phyloP scores from a whole-genome alignment of 2,888 invertebrate genomes.

The Leptopilina syphax region DNA sequence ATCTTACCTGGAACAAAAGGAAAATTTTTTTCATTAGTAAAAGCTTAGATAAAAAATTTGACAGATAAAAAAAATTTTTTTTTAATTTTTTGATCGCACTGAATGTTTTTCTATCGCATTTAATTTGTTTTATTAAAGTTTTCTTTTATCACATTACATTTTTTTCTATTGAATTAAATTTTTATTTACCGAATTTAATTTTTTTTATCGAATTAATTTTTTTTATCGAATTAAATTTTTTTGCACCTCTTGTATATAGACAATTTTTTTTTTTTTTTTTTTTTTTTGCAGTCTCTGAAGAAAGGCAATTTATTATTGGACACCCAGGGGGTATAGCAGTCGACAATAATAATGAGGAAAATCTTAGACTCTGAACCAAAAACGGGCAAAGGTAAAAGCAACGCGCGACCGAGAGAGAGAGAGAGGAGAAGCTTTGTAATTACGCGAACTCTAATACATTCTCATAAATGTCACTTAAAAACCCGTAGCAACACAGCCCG shows the following conservation, averaged over 20 bases:
- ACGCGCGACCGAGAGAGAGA: slow-evolving; percentile 9
- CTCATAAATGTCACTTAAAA: slow-evolving; percentile 64
- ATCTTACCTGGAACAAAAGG: no score
- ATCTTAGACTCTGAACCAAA: slow-evolving; percentile 45
- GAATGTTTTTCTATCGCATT: background rate
- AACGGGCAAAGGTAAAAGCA: slow-evolving; percentile 54
- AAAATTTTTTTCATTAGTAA: no score
- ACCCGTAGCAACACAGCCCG: slow-evolving; percentile 45
- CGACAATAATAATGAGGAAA: slow-evolving; percentile 19
- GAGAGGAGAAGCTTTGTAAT: slow-evolving; percentile 59
- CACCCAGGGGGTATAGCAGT: background rate
- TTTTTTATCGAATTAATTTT: background rate
- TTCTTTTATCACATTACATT: no score
- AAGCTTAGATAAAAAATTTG: no score
- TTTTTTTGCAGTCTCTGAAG: background rate
- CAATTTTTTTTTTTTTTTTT: no score
- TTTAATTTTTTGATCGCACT: no score
- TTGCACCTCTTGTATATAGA: no score
- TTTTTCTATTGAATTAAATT: no score
- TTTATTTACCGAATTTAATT: background rate
- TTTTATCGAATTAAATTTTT: no score
- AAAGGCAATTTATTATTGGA: slow-evolving; percentile 10
- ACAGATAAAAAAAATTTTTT: no score
- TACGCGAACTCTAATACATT: slow-evolving; percentile 62
- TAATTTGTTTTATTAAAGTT: background rate